phyloP scores from a whole-genome alignment of 2,113 vertebrate genomes.

The Diadophis punctatus region DNA sequence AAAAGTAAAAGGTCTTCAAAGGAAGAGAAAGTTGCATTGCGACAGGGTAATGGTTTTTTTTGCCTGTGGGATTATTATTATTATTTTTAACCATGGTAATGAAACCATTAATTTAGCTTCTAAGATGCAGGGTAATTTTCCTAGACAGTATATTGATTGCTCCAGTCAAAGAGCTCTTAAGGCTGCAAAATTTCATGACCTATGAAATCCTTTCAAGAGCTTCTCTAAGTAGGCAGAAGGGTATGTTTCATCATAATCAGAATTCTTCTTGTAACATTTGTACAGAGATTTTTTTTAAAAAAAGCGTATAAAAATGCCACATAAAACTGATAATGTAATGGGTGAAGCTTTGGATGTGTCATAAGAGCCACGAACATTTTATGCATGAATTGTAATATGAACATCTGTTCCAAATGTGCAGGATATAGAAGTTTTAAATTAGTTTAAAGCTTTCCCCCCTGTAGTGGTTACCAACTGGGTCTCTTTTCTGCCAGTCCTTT shows the following conservation, averaged over 20 bases:
- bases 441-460: neutral
- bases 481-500: neutral
- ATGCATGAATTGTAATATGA: neutral
- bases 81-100: constrained; percentile 8
- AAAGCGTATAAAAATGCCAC: neutral
- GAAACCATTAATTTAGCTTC: constrained; percentile 32
- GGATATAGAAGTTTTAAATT: neutral
- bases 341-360: neutral
- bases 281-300: neutral
- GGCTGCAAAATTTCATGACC: constrained; percentile 20
- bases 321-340: neutral
- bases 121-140: constrained; percentile 27
- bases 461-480: neutral
- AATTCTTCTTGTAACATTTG: neutral
- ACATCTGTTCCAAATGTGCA: neutral
- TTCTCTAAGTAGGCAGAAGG: neutral
- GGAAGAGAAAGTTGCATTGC: neutral
- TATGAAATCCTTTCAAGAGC: neutral
- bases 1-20: constrained; percentile 3
- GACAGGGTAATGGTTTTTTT: constrained; percentile 1
- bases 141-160: constrained; percentile 16
- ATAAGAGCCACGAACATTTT: neutral
- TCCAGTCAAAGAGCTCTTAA: constrained; percentile 14
- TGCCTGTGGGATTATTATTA: neutral
- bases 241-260: neutral